phyloP scores from a whole-genome alignment of 2,113 vertebrate genomes.

The Motacilla alba region DNA sequence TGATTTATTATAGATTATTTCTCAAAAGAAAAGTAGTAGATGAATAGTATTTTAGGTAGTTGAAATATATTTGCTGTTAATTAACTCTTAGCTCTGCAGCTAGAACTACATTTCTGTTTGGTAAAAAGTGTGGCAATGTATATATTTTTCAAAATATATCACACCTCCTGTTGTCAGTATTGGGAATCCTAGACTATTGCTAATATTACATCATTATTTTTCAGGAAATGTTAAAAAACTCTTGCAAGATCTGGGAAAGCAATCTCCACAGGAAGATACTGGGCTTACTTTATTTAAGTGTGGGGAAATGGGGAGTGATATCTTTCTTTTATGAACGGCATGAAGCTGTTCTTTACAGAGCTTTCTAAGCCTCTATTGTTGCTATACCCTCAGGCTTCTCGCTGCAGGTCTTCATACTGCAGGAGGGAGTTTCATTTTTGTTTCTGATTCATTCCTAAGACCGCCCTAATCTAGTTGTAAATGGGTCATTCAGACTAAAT shows the following conservation, averaged over 20 bases:
- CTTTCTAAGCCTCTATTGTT: not conserved
- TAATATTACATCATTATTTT: not conserved
- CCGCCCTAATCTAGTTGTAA: not conserved
- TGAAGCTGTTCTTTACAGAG: not conserved
- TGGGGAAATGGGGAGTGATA: not conserved
- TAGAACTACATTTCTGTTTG: not conserved
- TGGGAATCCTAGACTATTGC: not conserved
- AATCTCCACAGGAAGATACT: not conserved
- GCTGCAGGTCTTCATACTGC: not conserved
- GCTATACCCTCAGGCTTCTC: not conserved
- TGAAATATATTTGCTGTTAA: not conserved
- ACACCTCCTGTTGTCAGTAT: not conserved
- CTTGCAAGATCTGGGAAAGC: not conserved
- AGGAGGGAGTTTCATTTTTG: not conserved
- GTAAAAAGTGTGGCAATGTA: not conserved
- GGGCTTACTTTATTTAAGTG: not conserved
- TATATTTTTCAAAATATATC: not conserved
- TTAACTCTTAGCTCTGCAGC: not conserved
- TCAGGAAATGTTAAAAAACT: not conserved
- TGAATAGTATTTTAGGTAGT: not conserved
- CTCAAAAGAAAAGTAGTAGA: not conserved
- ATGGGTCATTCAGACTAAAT: not conserved
- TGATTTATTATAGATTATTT: not conserved
- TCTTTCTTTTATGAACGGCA: not conserved
- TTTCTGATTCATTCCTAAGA: not conserved